Evolutionary conservation across 2,797 vertebrate genomes (phyloP), one percentile per base, ranked within the genome.

Genomic region (Loris lydekkerianus): DNA sequence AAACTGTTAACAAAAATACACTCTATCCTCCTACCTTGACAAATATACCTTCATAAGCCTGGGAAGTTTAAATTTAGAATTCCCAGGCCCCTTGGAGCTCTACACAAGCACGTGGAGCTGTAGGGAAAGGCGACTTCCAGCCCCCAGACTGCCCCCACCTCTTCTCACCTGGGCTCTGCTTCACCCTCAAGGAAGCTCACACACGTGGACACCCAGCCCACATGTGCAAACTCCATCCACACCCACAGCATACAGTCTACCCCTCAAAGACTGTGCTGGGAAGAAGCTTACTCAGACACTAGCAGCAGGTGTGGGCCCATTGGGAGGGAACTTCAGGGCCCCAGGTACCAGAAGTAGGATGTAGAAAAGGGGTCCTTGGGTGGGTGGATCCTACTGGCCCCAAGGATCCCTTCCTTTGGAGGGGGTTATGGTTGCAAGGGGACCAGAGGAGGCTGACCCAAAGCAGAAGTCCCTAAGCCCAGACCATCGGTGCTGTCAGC

Each of bases 1-100:
- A 96, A 91, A 94, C 69, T 63, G 76, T 70, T 91, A 96, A 86
- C 78, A 80, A 72, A 93, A 95, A 89, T 63, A 43, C 9, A 83
- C n/a, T 81, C 85, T 58, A 43, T 25, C 65, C 72, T 84, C 46
- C n/a, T 88, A 80, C 34, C 78, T 97, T 78, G 60, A 97, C 83
- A 93, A 95, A 94, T 43, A 65, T 25, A 69, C 72, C 92, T 78
- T 89, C 91, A 53, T 49, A 82, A 91, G 84, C 80, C 53, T 95
- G 60, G 43, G 73, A 89, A 73, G 40, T 91, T 95, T 94, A 89
- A 86, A 83, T 77, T 76, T 80, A 87, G 85, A 93, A 67, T 81
- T 46, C 67, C 43, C 61, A 40, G 70, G 27, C 34, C 91, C 90
- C 65, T 67, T 83, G 63, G 73, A 93, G 75, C 18, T 82, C 67